Base-by-base conservation (phyloP, 1,140 invertebrate species). In the Lepidotrigona ventralis region DNA sequence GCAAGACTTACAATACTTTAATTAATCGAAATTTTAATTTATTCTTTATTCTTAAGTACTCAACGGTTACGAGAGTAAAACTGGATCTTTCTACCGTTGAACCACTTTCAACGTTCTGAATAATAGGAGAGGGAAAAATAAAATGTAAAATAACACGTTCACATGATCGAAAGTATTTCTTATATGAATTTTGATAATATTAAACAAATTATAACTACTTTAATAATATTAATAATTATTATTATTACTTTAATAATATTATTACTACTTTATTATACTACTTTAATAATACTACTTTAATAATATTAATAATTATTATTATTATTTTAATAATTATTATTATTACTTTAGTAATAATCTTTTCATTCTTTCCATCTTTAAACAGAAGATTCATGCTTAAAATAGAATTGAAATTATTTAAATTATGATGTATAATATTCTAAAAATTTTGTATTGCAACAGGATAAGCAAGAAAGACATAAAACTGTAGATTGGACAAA, bases 81-180 rank as follows among this genome's bases (percentile, higher is more conserved):
- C 74, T 78, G 81, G 81, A 83, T 83, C 26, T 83, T 78, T 74
- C 78, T 33, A 54, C 54, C 81, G 74, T 63, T 60, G 39, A 70
- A 78, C 74, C 66, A 68, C 46, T 68, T 83, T 70, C 23, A 78
- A 70, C 75, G 46, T 60, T 56, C 70, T 23, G 66, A 83, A 78
- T 70, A 78, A 63, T 63, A 78, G 46, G 60, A 19, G 51, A 76
- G 66, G 33, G 23, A 29, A 63, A 29, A 76, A 63, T 33, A 63
- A 69, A 54, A 60, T 19, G 54, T 53, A 26, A 26, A 46, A 8
- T 39, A 39, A 39, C 39, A 39, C 53, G n/a, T 21, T 39, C 8
- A 54, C 33, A 69, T 60, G 54, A 69, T 63, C 26, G 63, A 83
- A 70, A 9, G 33, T 60, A n/a, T 46, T 3, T 19, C 14, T 75